phyloP scores from a whole-genome alignment of 1,140 invertebrate genomes.

The Drosophila pallidifrons region DNA sequence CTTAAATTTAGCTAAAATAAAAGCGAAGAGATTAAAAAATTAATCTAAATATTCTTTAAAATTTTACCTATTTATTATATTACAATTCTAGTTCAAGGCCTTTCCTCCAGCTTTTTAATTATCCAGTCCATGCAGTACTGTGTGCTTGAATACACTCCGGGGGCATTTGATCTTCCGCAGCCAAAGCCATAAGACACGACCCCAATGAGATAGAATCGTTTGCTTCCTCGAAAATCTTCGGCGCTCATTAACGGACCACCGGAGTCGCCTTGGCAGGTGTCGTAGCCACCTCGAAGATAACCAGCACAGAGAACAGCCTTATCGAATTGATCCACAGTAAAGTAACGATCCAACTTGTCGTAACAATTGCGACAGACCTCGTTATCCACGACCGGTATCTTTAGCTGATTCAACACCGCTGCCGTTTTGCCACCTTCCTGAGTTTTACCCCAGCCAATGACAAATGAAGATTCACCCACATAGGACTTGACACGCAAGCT shows the following conservation, averaged over 20 bases:
- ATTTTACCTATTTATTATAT: too few species aligned
- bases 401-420: slow-evolving; percentile 88
- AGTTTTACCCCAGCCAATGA: slow-evolving; percentile 91
- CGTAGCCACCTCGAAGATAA: slow-evolving; percentile 89
- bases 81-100: slow-evolving; percentile 18
- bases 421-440: slow-evolving; percentile 87
- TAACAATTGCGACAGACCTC: slow-evolving; percentile 88
- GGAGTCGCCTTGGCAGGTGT: slow-evolving; percentile 95
- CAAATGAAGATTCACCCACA: slow-evolving; percentile 87
- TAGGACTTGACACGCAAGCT: slow-evolving; percentile 61
- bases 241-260: slow-evolving; percentile 92
- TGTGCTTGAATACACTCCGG: slow-evolving; percentile 91
- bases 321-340: slow-evolving; percentile 87
- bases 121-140: slow-evolving; percentile 87
- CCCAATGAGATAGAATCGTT: slow-evolving; percentile 87
- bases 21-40: too few species aligned
- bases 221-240: slow-evolving; percentile 41
- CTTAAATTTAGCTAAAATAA: too few species aligned
- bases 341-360: slow-evolving; percentile 85
- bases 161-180: slow-evolving; percentile 89
- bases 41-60: too few species aligned
- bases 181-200: slow-evolving; percentile 90
- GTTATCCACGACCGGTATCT: slow-evolving; percentile 90
- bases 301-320: slow-evolving; percentile 91
- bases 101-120: slow-evolving; percentile 59